These are phyloP conservation scores for Caenorhabditis japonica DNA, from an alignment of 2,888 invertebrate species.

Conservation along the genomic window DNA sequence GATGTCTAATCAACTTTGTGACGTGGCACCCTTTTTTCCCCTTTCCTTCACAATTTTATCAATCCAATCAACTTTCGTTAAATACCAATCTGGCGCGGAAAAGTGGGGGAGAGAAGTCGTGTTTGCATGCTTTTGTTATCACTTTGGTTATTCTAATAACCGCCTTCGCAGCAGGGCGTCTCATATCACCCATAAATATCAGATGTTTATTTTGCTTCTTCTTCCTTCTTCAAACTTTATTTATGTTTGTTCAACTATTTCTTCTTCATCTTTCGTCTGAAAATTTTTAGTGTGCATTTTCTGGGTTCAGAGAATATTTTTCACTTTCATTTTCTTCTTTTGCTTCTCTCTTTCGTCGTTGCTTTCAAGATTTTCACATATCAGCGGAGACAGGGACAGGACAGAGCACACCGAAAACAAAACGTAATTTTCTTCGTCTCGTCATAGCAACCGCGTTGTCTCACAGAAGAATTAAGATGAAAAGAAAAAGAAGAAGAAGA, in stretches of 20 bases:
- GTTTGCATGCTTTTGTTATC: conserved; percentile 13
- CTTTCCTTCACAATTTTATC: neutral
- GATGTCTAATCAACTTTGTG: conserved; percentile 29
- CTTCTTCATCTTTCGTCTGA: neutral
- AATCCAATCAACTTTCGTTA: conserved; percentile 20
- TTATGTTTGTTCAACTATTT: neutral
- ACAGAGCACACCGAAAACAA: neutral
- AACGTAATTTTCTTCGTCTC: neutral
- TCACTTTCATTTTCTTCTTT: too few species aligned
- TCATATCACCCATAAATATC: conserved; percentile 2
- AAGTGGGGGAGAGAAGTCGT: neutral
- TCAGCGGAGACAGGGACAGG: neutral
- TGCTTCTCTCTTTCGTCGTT: too few species aligned
- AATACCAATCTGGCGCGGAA: neutral
- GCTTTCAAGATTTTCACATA: neutral
- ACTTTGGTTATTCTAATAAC: conserved; percentile 37
- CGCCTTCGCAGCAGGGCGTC: conserved; percentile 11
- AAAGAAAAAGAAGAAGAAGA: neutral
- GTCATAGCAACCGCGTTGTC: conserved; percentile 2
- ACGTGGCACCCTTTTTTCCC: conserved; percentile 8
- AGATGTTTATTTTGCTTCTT: conserved; percentile 40
- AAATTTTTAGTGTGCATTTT: neutral
- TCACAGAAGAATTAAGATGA: too few species aligned
- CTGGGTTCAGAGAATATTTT: too few species aligned
- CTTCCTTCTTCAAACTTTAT: neutral